Evolutionary conservation across 2,888 invertebrate species (phyloP).

Genomic region (Cataglyphis livida): DNA sequence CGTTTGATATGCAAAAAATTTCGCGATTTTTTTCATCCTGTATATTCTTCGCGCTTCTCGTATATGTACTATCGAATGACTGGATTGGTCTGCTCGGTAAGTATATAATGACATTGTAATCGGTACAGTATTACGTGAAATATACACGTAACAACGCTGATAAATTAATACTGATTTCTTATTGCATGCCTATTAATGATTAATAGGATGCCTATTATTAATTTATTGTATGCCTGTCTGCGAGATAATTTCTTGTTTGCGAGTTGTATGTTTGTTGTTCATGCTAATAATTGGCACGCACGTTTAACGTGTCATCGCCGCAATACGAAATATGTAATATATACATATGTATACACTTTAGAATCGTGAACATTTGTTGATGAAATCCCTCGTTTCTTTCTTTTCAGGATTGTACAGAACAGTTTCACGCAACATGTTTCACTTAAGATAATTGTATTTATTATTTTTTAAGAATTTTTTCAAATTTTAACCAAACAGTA

Average conservation of each 20-base stretch:
- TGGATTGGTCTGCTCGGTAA: constrained; percentile 9
- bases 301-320: constrained; percentile 39
- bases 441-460: not conserved
- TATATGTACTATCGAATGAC: not conserved
- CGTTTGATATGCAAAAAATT: not conserved
- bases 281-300: constrained; percentile 42
- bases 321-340: constrained; percentile 37
- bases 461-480: not conserved
- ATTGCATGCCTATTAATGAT: constrained; percentile 59
- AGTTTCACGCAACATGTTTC: not conserved
- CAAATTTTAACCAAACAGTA: not conserved
- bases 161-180: constrained; percentile 55
- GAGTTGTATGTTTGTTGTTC: constrained; percentile 33
- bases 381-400: not conserved
- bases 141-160: constrained; percentile 31
- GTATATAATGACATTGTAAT: constrained; percentile 8
- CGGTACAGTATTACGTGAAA: constrained; percentile 52
- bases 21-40: not conserved
- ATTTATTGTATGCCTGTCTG: constrained; percentile 68
- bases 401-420: not conserved
- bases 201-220: constrained; percentile 49
- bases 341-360: constrained; percentile 62
- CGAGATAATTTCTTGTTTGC: constrained; percentile 15
- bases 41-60: not conserved
- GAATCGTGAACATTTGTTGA: constrained; percentile 53